These are phyloP conservation scores for Pangasius sanitwongsei DNA, from an alignment of 2,797 vertebrate genomes.

Conservation along the genomic window DNA sequence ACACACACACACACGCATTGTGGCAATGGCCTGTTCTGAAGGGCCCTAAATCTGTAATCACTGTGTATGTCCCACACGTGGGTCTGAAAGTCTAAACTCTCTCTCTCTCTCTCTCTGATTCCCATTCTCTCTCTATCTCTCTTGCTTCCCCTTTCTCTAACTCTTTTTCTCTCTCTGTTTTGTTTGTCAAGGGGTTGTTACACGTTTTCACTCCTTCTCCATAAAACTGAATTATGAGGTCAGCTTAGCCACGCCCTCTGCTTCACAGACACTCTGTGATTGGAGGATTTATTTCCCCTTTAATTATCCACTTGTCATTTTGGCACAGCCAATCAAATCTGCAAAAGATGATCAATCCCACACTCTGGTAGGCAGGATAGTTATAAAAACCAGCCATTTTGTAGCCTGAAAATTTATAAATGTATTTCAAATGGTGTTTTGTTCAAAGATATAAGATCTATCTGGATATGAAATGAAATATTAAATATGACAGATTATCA, in stretches of 20 bases:
- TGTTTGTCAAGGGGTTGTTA: not conserved
- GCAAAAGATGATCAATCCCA: slow-evolving; percentile 45
- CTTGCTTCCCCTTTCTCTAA: not conserved
- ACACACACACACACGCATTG: not conserved
- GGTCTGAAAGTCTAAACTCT: too few relatives aligned
- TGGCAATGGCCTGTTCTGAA: not conserved
- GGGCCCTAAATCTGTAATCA: slow-evolving; percentile 4
- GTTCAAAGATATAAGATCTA: slow-evolving; percentile 15
- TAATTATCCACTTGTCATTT: slow-evolving; percentile 62
- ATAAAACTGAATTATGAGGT: not conserved
- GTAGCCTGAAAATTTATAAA: slow-evolving; percentile 67
- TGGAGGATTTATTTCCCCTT: slow-evolving; percentile 66
- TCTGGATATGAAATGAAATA: slow-evolving; percentile 14
- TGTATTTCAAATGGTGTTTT: slow-evolving; percentile 56
- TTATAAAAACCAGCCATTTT: slow-evolving; percentile 59
- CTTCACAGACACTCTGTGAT: slow-evolving; percentile 19
- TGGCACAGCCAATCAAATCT: slow-evolving; percentile 48
- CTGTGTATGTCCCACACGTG: not conserved
- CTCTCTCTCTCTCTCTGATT: not conserved
- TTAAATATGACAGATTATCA: not conserved
- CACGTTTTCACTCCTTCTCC: not conserved
- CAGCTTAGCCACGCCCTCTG: not conserved
- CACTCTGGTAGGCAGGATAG: slow-evolving; percentile 44
- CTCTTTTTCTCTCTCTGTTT: not conserved
- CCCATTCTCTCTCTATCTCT: not conserved